Conservation (phyloP, 2,888 invertebrate species). For the Scaptomyza caliginosa region DNA sequence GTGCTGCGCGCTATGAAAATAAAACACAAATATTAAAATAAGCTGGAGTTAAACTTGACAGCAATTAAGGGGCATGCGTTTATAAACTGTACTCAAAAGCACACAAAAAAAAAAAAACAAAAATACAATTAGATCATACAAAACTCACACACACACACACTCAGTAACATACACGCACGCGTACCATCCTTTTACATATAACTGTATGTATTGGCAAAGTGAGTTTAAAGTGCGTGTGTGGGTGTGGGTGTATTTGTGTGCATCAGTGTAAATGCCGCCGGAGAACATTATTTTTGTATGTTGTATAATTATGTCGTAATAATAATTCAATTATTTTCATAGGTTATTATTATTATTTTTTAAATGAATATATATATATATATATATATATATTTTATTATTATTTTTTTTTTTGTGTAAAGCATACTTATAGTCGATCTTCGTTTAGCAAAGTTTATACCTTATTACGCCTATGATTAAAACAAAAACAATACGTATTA, state of each 20-base stretch:
- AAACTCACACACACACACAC: constrained; percentile 4
- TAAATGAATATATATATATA: constrained; percentile 1
- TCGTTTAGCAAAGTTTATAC: constrained; percentile 63
- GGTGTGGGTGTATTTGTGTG: not conserved
- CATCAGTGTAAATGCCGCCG: constrained; percentile 20
- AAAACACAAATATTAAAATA: too few relatives aligned
- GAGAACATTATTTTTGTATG: constrained; percentile 50
- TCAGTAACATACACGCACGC: constrained; percentile 8
- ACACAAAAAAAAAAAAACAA: not conserved
- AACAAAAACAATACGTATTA: constrained; percentile 33
- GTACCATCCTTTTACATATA: constrained; percentile 11
- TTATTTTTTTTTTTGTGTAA: constrained; percentile 45
- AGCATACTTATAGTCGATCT: constrained; percentile 66
- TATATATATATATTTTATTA: too few relatives aligned
- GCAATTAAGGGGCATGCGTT: constrained; percentile 10
- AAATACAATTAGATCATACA: constrained; percentile 5
- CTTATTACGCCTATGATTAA: constrained; percentile 40
- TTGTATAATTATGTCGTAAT: constrained; percentile 34
- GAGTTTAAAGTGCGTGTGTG: not conserved
- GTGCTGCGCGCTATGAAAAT: constrained; percentile 32
- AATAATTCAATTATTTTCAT: constrained; percentile 34
- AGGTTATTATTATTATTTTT: constrained; percentile 40
- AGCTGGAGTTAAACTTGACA: constrained; percentile 61
- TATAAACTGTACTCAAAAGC: constrained; percentile 13
- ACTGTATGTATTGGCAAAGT: not conserved